These are phyloP conservation scores for Cyprinodon tularosa DNA, from an alignment of 2,113 vertebrate genomes.

Conservation along the genomic window DNA sequence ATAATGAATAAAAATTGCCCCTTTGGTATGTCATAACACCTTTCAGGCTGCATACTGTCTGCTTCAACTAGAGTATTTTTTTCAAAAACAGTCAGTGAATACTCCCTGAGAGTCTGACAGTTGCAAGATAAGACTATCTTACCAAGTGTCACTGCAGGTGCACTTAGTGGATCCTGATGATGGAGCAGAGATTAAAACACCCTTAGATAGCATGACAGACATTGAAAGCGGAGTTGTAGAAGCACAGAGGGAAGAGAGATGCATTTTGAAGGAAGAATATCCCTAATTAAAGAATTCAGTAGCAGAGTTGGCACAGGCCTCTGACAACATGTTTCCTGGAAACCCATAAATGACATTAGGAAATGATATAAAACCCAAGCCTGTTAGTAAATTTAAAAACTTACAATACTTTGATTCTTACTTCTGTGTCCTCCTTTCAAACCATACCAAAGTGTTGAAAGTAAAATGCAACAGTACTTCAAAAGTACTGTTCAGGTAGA, in stretches of 20 bases:
- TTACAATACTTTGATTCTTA: slow-evolving; percentile 38
- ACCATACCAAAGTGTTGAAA: slow-evolving; percentile 42
- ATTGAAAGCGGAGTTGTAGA: slow-evolving; percentile 40
- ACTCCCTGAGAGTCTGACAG: slow-evolving; percentile 45
- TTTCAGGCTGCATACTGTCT: slow-evolving; percentile 43
- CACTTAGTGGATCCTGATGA: slow-evolving; percentile 41
- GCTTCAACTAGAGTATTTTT: slow-evolving; percentile 54
- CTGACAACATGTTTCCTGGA: slow-evolving; percentile 32
- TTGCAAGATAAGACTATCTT: slow-evolving; percentile 55
- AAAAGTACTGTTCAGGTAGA: slow-evolving; percentile 24
- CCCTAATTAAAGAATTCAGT: slow-evolving; percentile 51
- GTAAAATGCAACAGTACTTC: slow-evolving; percentile 20
- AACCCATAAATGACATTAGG: slow-evolving; percentile 40
- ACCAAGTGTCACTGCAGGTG: slow-evolving; percentile 47
- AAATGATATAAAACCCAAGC: slow-evolving; percentile 4
- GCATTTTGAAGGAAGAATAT: slow-evolving; percentile 33
- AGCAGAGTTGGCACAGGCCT: slow-evolving; percentile 21
- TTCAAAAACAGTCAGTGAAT: slow-evolving; percentile 42
- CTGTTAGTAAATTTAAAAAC: slow-evolving; percentile 34
- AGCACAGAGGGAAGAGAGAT: slow-evolving; percentile 25
- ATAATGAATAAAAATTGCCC: slow-evolving; percentile 31
- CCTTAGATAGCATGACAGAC: slow-evolving; percentile 40
- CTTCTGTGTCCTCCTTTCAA: slow-evolving; percentile 36
- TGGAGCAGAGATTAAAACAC: slow-evolving; percentile 38
- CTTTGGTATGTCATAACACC: slow-evolving; percentile 35